These are phyloP conservation scores for Dorcus parallelipipedus DNA, from an alignment of 2,888 invertebrate species.

Conservation along the genomic window DNA sequence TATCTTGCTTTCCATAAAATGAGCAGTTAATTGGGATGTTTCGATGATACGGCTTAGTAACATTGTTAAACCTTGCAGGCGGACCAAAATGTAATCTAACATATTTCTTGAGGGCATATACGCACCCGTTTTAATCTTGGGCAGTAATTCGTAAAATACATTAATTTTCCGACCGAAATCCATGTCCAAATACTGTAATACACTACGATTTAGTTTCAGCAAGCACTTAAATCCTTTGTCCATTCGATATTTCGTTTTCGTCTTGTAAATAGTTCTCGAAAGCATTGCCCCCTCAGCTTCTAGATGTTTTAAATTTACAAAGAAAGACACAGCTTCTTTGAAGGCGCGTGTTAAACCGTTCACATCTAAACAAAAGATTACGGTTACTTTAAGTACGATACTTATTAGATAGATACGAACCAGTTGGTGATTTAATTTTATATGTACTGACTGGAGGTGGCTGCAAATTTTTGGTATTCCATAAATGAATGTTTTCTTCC, in stretches of 20 bases:
- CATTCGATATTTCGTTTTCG: constrained; percentile 52
- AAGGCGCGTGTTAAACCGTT: constrained; percentile 17
- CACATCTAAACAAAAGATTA: constrained; percentile 21
- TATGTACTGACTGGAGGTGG: constrained; percentile 23
- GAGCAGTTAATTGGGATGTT: constrained; percentile 40
- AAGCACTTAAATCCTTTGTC: constrained; percentile 52
- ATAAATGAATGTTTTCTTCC: constrained; percentile 16
- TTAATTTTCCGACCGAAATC: constrained; percentile 37
- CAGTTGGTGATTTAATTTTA: constrained; percentile 12
- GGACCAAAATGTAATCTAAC: constrained; percentile 49
- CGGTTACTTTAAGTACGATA: background rate
- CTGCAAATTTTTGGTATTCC: constrained; percentile 25
- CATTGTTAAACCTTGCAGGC: constrained; percentile 50
- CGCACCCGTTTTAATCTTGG: constrained; percentile 18
- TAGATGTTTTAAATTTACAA: constrained; percentile 37
- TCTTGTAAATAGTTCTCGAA: constrained; percentile 47
- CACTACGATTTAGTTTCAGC: constrained; percentile 48
- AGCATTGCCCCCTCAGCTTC: constrained; percentile 47
- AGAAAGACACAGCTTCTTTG: constrained; percentile 30
- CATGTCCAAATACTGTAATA: constrained; percentile 46
- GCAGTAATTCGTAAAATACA: constrained; percentile 26
- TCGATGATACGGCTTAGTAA: constrained; percentile 47
- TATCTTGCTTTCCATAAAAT: constrained; percentile 43
- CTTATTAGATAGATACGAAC: constrained; percentile 4
- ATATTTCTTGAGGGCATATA: constrained; percentile 50